phyloP scores from a whole-genome alignment of 2,888 invertebrate species.

The Acronicta leporina region DNA sequence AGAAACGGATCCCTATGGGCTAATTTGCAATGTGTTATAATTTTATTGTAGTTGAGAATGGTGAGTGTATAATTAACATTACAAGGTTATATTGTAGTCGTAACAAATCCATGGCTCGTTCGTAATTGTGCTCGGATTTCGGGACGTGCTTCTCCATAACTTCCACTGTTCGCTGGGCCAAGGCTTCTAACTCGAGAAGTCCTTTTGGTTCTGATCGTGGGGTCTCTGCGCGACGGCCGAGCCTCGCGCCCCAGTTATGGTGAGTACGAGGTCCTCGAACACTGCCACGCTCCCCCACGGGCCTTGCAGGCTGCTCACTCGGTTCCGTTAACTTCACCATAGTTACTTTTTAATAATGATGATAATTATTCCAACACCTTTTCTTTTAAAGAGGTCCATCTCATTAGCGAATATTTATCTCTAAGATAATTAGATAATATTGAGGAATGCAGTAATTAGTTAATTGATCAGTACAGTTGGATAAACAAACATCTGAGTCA shows the following conservation, averaged over 20 bases:
- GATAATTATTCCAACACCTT: constrained; percentile 1
- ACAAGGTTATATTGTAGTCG: constrained; percentile 71
- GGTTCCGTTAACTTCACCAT: constrained; percentile 69
- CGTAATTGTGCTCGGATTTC: constrained; percentile 56
- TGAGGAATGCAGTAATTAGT: constrained; percentile 8
- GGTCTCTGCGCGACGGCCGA: constrained; percentile 51
- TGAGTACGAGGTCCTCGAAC: constrained; percentile 51
- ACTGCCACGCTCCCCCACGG: constrained; percentile 42
- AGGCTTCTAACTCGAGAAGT: constrained; percentile 63
- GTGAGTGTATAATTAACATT: constrained; percentile 35
- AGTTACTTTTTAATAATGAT: constrained; percentile 17
- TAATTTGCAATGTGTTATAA: not conserved
- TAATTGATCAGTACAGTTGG: constrained; percentile 12
- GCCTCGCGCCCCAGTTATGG: constrained; percentile 62
- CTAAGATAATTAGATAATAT: constrained; percentile 28
- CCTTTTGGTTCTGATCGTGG: constrained; percentile 57
- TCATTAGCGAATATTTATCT: constrained; percentile 14
- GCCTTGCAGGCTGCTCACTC: constrained; percentile 50
- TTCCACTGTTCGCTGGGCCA: constrained; percentile 59
- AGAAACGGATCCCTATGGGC: constrained; percentile 2
- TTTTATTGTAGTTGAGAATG: not conserved
- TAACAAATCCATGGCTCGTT: constrained; percentile 68
- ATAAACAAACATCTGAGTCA: constrained; percentile 16
- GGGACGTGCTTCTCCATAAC: constrained; percentile 66
- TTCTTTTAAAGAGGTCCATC: constrained; percentile 17